phyloP scores from a whole-genome alignment of 2,113 vertebrate genomes.

The Malurus melanocephalus region DNA sequence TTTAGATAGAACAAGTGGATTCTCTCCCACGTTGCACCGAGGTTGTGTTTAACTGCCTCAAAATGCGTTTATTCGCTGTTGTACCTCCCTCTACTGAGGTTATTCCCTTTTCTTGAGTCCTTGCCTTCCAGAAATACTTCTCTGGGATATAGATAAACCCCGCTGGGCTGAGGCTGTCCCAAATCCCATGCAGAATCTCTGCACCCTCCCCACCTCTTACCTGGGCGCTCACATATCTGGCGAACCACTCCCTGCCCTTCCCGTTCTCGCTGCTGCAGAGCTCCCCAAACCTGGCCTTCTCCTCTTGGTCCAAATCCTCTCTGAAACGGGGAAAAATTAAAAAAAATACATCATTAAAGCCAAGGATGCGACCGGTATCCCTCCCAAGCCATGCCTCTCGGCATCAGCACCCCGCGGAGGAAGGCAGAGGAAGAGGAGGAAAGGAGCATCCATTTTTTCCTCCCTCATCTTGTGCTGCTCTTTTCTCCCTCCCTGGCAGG shows the following conservation, averaged over 20 bases:
- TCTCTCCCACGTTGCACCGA: not conserved
- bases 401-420: not conserved
- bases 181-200: rapidly evolving
- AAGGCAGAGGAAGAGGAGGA: not conserved
- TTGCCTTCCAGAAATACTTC: not conserved
- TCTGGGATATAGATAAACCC: not conserved
- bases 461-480: not conserved
- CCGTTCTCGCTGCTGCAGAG: conserved; percentile 86
- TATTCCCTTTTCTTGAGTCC: not conserved
- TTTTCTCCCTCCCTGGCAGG: not conserved
- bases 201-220: conserved; percentile 55
- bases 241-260: conserved; percentile 95
- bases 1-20: not conserved
- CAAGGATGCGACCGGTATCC: not conserved
- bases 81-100: not conserved
- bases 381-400: rapidly evolving
- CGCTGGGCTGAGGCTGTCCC: not conserved
- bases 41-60: rapidly evolving
- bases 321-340: conserved; percentile 52
- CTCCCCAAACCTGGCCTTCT: conserved; percentile 91
- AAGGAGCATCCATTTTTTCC: not conserved
- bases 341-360: not conserved
- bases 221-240: conserved; percentile 91
- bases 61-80: not conserved
- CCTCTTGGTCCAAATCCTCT: conserved; percentile 92